phyloP scores from a whole-genome alignment of 2,113 vertebrate species.

The Calypte anna region DNA sequence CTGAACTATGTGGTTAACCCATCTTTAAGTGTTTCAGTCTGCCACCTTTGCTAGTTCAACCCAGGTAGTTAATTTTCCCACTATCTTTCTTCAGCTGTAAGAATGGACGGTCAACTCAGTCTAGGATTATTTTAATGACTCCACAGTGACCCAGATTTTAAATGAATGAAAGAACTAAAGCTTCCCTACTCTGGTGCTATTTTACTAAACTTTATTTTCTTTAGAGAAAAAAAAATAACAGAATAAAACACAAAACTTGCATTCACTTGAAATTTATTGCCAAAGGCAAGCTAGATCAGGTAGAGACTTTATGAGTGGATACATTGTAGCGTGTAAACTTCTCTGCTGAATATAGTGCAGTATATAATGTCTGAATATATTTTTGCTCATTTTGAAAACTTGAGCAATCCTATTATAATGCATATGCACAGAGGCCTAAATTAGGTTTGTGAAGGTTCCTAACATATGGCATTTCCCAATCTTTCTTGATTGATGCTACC shows the following conservation, averaged over 20 bases:
- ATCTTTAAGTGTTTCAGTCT: neutral
- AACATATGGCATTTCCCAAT: neutral
- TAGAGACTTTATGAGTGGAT: neutral
- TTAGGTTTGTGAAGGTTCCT: neutral
- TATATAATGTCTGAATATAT: neutral
- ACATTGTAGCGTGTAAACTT: neutral
- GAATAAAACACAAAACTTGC: neutral
- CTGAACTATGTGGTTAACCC: neutral
- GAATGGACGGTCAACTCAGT: neutral
- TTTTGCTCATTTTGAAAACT: neutral
- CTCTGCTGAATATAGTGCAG: neutral
- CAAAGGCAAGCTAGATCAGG: neutral
- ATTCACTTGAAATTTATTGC: neutral
- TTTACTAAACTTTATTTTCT: neutral
- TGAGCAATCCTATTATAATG: neutral
- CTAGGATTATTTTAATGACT: conserved; percentile 9
- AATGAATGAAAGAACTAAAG: neutral
- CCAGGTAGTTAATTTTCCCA: neutral
- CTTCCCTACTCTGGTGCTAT: neutral
- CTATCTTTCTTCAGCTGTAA: neutral
- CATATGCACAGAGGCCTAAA: neutral
- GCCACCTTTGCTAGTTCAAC: neutral
- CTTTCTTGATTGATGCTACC: neutral
- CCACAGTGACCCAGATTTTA: neutral
- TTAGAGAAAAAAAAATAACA: neutral